Conservation (phyloP, 2,113 vertebrate species). For the Pituophis catenifer region DNA sequence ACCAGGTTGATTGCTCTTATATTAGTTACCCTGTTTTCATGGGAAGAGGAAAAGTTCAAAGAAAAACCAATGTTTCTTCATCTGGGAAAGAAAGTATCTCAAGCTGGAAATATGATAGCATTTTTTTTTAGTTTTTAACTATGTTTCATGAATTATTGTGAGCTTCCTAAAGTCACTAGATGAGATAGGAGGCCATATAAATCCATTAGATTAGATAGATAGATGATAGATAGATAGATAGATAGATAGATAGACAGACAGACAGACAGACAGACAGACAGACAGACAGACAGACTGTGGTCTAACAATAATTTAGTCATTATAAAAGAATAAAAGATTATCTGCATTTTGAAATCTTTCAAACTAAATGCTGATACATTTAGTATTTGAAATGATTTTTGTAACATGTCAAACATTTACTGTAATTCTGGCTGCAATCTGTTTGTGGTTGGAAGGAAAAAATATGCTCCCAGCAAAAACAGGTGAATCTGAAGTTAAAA, state of each 20-base stretch:
- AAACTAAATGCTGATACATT: background rate
- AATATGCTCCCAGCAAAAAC: background rate
- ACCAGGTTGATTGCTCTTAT: background rate
- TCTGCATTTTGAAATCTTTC: background rate
- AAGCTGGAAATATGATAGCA: background rate
- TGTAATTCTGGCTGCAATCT: background rate
- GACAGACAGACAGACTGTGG: background rate
- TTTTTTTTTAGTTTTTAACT: background rate
- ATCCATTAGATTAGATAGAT: background rate
- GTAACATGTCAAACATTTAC: background rate
- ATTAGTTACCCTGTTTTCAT: background rate
- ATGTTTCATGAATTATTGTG: background rate
- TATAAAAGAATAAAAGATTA: background rate
- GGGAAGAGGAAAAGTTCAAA: background rate
- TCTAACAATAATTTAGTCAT: background rate
- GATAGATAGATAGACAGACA: too few relatives aligned
- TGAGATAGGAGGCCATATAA: background rate
- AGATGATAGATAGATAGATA: background rate
- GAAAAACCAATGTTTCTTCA: background rate
- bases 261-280: too few relatives aligned
- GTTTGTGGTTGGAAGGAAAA: background rate
- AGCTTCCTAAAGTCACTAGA: background rate
- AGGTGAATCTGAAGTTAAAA: background rate
- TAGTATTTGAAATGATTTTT: background rate
- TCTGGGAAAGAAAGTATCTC: background rate